Percentiles rank a stretch among this genome's conserved stretches.
Conservation (phyloP, 2,888 invertebrate genomes). For the Tanypteryx hageni region DNA sequence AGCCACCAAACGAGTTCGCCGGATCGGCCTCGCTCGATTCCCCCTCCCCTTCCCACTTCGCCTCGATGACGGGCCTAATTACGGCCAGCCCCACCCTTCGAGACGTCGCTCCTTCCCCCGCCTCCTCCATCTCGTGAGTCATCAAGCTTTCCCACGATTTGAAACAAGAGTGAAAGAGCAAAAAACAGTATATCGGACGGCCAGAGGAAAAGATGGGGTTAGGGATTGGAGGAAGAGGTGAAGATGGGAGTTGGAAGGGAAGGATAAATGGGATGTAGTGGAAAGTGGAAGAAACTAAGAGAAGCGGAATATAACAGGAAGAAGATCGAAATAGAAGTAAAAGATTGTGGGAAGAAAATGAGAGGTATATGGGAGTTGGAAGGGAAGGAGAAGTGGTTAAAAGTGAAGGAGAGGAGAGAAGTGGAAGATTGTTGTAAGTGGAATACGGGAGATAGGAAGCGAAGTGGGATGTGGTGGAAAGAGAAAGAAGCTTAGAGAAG, state of each 20-base stretch:
- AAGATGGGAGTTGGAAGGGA: too few species aligned
- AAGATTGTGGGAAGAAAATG: too few species aligned
- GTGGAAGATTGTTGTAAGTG: background rate
- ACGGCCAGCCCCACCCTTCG: constrained; percentile 16
- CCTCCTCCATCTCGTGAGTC: constrained; percentile 20
- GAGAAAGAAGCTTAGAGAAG: too few species aligned
- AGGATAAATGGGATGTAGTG: background rate
- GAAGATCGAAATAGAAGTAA: too few species aligned
- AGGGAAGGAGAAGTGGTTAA: too few species aligned
- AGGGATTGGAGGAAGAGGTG: too few species aligned
- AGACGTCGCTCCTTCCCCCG: background rate
- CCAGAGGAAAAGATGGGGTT: background rate
- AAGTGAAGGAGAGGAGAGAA: too few species aligned
- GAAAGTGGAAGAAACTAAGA: too few species aligned
- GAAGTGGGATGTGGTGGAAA: background rate
- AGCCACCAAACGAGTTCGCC: constrained; percentile 18
- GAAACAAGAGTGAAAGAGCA: constrained; percentile 21
- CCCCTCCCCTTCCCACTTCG: background rate
- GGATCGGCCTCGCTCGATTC: background rate
- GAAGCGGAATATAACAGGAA: too few species aligned
- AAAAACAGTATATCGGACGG: background rate
- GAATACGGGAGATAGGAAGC: background rate
- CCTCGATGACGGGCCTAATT: constrained; percentile 47
- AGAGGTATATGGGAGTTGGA: too few species aligned
- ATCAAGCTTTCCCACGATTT: constrained; percentile 50